Percentiles rank a stretch among this genome's conserved stretches.
These are phyloP conservation scores for Pelecanoides urinatrix DNA, from an alignment of 2,113 vertebrate species.

Conservation along the genomic window DNA sequence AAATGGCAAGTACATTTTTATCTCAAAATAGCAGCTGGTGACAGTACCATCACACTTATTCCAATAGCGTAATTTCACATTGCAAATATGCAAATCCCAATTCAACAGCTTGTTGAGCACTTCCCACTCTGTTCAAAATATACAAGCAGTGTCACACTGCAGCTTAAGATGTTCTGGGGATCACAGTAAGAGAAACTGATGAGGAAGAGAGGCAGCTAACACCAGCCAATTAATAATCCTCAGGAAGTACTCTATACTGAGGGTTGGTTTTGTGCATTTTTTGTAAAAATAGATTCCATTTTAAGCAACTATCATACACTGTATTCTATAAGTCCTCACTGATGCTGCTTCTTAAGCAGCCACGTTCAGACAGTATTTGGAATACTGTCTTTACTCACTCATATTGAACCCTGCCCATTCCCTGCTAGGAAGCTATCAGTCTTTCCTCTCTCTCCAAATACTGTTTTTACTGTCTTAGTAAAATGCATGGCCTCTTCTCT, in stretches of 20 bases:
- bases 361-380: neutral
- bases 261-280: neutral
- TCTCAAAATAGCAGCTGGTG: neutral
- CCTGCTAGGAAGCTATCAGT: neutral
- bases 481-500: neutral
- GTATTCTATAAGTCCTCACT: neutral
- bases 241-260: neutral
- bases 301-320: neutral
- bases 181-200: neutral
- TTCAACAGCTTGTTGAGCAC: neutral
- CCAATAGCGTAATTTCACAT: neutral
- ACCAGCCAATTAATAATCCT: neutral
- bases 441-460: neutral
- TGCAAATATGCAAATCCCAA: neutral
- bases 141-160: neutral
- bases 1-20: neutral
- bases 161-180: neutral
- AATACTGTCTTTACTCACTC: neutral
- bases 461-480: neutral
- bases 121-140: neutral
- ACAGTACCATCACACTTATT: neutral
- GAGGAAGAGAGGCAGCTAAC: neutral
- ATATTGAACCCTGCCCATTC: neutral
- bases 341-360: neutral
- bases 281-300: neutral